Evolutionary conservation across 1,140 invertebrate species (phyloP).

Genomic region (Capitella teleta): DNA sequence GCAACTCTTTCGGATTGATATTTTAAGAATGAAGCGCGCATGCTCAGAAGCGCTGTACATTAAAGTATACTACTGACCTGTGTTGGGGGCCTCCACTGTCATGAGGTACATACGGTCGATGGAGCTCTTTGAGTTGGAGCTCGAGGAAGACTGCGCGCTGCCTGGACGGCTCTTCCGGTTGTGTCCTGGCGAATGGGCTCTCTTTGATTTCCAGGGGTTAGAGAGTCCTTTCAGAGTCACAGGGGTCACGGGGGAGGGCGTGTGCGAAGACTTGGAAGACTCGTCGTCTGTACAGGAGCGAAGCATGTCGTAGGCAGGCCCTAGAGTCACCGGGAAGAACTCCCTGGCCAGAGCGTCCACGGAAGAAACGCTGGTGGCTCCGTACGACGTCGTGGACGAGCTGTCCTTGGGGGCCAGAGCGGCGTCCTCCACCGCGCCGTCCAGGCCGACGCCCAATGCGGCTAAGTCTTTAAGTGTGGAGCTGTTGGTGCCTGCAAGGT

Average conservation of each 20-base stretch:
- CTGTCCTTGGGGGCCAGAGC: not conserved
- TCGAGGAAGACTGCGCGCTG: conserved; percentile 14
- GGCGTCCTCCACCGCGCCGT: not conserved
- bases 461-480: no score
- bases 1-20: no score
- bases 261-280: not conserved
- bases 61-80: conserved; percentile 8
- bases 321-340: conserved; percentile 4
- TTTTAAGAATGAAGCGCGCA: no score
- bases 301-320: not conserved
- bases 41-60: no score
- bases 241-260: no score
- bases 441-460: not conserved
- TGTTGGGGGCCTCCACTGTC: conserved; percentile 15
- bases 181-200: conserved; percentile 8
- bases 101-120: conserved; percentile 10
- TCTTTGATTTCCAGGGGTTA: not conserved
- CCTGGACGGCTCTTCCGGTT: conserved; percentile 9
- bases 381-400: not conserved
- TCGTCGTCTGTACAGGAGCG: not conserved
- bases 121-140: conserved; percentile 2
- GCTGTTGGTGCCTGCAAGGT: not conserved
- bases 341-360: conserved; percentile 2
- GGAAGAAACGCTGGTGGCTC: not conserved
- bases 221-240: not conserved